Evolutionary conservation across 1,140 invertebrate species (phyloP), one percentile per base, ranked within the genome.

Genomic region (Atta colombica): DNA sequence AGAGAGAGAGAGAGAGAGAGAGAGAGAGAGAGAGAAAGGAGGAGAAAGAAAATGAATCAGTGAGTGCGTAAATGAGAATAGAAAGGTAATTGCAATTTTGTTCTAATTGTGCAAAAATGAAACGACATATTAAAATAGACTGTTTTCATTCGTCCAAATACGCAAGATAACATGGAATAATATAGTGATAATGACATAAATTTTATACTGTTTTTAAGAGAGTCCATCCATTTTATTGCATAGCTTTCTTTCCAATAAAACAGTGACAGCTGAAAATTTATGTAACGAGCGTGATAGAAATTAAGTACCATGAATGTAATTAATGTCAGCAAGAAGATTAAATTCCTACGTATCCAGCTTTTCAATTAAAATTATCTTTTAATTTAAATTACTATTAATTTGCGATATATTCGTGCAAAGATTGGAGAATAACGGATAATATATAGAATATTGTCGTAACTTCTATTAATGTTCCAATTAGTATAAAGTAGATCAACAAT

Each of bases 291-390:
- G 31, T 28, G 21, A 49, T 71, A 71, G 35, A 58, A 58, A 55
- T 69, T 80, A 68, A 68, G 21, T 10, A 18, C 39, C 58, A n/a
- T 45, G 55, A 77, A 39, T 25, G 49, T 63, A 45, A 71, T 81
- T 81, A 71, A 81, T 71, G 51, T 58, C 49, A 69, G 49, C 18
- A 2, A 63, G 58, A 65, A 39, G 16, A 39, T 68, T 58, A 55
- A 81, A 81, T 81, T 71, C 35, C 31, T 71, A 39, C 12, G 4
- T 72, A 25, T 28, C 25, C 35, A 45, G 8, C 66, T 69, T 58
- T 35, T 39, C 21, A 69, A 77, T 65, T 78, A 35, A 25, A 80
- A 80, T 81, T 69, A 81, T 71, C 31, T 55, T 31, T 81, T 28
- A 68, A 14, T 28, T 55, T 2, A 58, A 81, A 49, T 14, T 25